These are phyloP conservation scores for Colossoma macropomum DNA, from an alignment of 2,113 vertebrate genomes.

Conservation along the genomic window DNA sequence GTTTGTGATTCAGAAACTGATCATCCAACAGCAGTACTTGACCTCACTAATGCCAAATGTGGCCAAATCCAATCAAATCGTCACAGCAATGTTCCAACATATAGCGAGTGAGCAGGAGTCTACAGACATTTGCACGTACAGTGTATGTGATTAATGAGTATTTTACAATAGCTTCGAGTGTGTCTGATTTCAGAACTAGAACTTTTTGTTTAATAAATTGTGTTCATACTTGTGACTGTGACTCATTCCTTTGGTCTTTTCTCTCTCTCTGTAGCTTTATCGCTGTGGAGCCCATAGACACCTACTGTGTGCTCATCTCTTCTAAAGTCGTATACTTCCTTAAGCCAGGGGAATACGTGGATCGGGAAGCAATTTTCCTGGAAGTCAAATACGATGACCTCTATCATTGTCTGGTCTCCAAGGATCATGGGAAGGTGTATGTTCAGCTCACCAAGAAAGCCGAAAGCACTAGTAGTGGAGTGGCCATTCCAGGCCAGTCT, in stretches of 20 bases:
- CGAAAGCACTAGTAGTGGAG: slow-evolving; percentile 85
- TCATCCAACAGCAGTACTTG: too few relatives aligned
- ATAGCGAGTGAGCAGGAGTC: too few relatives aligned
- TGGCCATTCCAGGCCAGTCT: slow-evolving; percentile 93
- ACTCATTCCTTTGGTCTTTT: not conserved
- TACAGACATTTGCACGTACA: too few relatives aligned
- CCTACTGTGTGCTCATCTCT: slow-evolving; percentile 94
- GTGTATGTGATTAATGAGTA: too few relatives aligned
- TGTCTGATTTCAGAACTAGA: not conserved
- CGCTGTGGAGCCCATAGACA: slow-evolving; percentile 90
- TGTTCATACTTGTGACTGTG: not conserved
- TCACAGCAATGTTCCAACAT: too few relatives aligned
- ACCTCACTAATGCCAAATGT: too few relatives aligned
- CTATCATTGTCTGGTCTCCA: slow-evolving; percentile 97
- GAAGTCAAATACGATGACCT: slow-evolving; percentile 96
- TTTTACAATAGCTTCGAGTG: too few relatives aligned
- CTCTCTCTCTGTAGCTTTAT: slow-evolving; percentile 84
- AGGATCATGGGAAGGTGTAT: slow-evolving; percentile 93
- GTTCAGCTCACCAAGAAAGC: slow-evolving; percentile 97
- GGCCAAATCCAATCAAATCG: too few relatives aligned
- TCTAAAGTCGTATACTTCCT: slow-evolving; percentile 96
- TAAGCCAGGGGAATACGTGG: slow-evolving; percentile 83
- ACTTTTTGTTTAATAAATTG: not conserved
- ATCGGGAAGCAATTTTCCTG: slow-evolving; percentile 93
- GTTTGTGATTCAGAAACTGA: too few relatives aligned